phyloP scores from a whole-genome alignment of 2,797 vertebrate genomes.

The Acanthopagrus latus region DNA sequence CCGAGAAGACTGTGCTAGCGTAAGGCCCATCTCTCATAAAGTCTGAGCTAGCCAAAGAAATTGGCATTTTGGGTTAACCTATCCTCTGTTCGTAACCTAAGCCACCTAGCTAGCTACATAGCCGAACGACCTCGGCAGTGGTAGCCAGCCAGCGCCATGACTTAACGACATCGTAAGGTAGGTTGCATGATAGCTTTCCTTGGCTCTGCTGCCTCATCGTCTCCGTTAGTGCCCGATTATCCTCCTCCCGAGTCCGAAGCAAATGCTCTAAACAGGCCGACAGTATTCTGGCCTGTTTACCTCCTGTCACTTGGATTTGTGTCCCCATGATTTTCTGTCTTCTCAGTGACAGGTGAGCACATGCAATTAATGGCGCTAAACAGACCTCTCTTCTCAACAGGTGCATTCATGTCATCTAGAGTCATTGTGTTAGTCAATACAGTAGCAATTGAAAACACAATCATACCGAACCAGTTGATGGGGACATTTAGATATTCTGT shows the following conservation, averaged over 20 bases:
- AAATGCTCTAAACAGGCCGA: conserved; percentile 32
- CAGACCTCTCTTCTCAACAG: conserved; percentile 24
- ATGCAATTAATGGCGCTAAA: not conserved
- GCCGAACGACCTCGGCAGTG: conserved; percentile 16
- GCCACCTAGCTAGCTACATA: conserved; percentile 9
- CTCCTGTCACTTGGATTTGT: not conserved
- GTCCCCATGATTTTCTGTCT: not conserved
- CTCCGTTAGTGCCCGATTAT: conserved; percentile 7
- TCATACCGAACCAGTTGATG: not conserved
- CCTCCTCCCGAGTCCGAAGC: conserved; percentile 1
- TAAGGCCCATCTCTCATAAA: conserved; percentile 63
- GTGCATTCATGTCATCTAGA: conserved; percentile 15
- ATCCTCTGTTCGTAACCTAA: conserved; percentile 13
- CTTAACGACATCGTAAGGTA: not conserved
- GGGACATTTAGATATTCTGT: not conserved
- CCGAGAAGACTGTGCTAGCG: conserved; percentile 32
- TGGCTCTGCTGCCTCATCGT: conserved; percentile 45
- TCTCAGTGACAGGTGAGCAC: conserved; percentile 7
- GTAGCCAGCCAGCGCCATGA: conserved; percentile 1
- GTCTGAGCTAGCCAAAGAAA: conserved; percentile 39
- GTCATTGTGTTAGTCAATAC: not conserved
- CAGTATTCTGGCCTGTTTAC: conserved; percentile 32
- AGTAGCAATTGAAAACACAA: not conserved
- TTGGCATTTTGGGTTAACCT: conserved; percentile 8
- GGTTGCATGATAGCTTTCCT: conserved; percentile 2